Base-by-base conservation (phyloP, 1,140 invertebrate species). In the Arion vulgaris region DNA sequence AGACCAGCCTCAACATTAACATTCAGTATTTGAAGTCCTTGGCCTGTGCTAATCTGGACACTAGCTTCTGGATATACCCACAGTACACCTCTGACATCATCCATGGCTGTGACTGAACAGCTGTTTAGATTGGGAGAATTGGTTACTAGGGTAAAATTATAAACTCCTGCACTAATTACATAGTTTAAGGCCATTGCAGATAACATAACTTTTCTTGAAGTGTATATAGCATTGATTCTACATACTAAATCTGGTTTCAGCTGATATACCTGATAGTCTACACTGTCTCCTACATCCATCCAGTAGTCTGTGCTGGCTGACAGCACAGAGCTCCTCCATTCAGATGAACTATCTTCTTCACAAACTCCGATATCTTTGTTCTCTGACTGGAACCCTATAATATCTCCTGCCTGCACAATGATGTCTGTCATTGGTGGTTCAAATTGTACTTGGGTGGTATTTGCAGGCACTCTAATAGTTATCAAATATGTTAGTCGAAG, bases 1-100 rank as follows among this genome's bases (percentile, higher is more conserved):
- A 19, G n/a, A 34, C 85, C 84, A 17, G 76, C 81, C 38, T 85
- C 81, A 32, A 87, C 84, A 49, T 66, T 83, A 2, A 86, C 80
- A 19, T 53, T 45, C 13, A 75, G 28, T 32, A 66, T 32, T 23
- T 28, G n/a, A 32, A 28, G 62, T 28, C 62, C 62, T 32, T 66
- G 62, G 19, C 17, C 62, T 66, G n/a, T 32, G 28, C 5, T 66
- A 28, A 66, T 23, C 28, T 66, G n/a, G 4, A 66, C 62, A 7
- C 17, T 66, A 38, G 84, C 36, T 19, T 32, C 34, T 41, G 88
- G 88, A 36, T 86, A 78, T 26, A 89, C 73, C 85, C 78, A 85
- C 26, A 34, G 9, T 0, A 89, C 28, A 41, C 75, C 80, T 19
- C 39, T 84, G 7, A 87, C 66, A 13, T 66, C 28, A 15, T 86